Percentiles rank a stretch among this genome's conserved stretches.
Evolutionary conservation across 2,888 invertebrate genomes (phyloP).

Genomic region (Oxycera nigricornis): DNA sequence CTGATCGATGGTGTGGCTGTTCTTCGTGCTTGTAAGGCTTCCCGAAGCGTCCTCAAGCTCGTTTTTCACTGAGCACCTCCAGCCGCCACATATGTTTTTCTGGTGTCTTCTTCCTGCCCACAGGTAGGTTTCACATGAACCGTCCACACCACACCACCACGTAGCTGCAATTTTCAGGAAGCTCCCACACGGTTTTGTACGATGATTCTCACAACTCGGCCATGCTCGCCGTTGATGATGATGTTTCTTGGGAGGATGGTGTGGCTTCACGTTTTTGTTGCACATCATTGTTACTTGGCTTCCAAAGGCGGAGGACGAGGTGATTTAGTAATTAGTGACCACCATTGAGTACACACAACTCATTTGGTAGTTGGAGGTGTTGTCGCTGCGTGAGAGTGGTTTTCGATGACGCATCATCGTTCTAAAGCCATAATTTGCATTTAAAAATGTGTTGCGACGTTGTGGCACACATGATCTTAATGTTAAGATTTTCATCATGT

Average conservation of each 20-base stretch:
- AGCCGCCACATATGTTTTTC: neutral
- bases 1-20: neutral
- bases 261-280: constrained; percentile 5
- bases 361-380: constrained; percentile 9
- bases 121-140: neutral
- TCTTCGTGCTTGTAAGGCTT: constrained; percentile 13
- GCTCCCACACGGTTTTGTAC: neutral
- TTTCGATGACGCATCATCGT: constrained; percentile 24
- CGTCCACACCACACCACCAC: neutral
- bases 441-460: constrained; percentile 6
- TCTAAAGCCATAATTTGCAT: constrained; percentile 31
- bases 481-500: neutral
- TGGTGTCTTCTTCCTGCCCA: constrained; percentile 5
- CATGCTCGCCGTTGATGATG: constrained; percentile 7
- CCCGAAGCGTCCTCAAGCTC: constrained; percentile 1
- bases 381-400: constrained; percentile 3
- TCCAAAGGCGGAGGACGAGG: neutral
- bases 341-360: neutral
- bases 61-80: constrained; percentile 3
- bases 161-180: neutral
- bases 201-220: neutral
- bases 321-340: constrained; percentile 38
- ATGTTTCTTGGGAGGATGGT: neutral
- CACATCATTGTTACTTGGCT: neutral
- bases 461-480: neutral